These are phyloP conservation scores for Apodemia duryi DNA, from an alignment of 2,888 invertebrate genomes.

Conservation along the genomic window DNA sequence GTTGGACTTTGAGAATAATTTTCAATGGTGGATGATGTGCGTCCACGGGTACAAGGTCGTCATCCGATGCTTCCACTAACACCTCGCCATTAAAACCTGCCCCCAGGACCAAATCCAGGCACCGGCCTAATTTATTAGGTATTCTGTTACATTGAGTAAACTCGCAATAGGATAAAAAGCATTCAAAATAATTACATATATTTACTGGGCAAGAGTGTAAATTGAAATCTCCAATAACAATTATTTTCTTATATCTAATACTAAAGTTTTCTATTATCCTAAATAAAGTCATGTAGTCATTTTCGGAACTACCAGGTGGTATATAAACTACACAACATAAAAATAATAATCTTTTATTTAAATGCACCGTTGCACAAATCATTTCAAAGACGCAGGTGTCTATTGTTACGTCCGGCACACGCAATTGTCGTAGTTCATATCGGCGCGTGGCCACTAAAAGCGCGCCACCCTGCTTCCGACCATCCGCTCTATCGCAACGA, in stretches of 20 bases:
- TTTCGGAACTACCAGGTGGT: constrained; percentile 26
- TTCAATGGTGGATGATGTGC: too few species aligned
- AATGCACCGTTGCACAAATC: constrained; percentile 23
- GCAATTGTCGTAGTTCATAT: constrained; percentile 24
- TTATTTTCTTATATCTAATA: constrained; percentile 17
- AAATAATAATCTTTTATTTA: constrained; percentile 24
- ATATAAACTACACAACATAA: constrained; percentile 31
- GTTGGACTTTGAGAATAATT: too few species aligned
- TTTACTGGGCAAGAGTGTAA: constrained; percentile 20
- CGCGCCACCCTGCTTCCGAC: constrained; percentile 26
- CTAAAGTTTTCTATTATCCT: constrained; percentile 28
- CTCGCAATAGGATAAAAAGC: constrained; percentile 28
- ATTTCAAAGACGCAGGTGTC: constrained; percentile 29
- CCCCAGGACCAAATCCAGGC: too few species aligned
- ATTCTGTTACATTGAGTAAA: too few species aligned
- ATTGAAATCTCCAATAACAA: constrained; percentile 28
- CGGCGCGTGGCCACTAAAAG: constrained; percentile 22
- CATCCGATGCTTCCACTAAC: too few species aligned
- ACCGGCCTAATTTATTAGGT: too few species aligned
- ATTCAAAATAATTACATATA: constrained; percentile 27
- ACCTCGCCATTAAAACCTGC: too few species aligned
- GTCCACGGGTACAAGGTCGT: too few species aligned
- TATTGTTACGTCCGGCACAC: constrained; percentile 17
- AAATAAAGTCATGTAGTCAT: constrained; percentile 28
- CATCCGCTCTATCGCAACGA: constrained; percentile 30